Base-by-base conservation (phyloP, 2,888 invertebrate genomes). In the Luperina nickerlii region DNA sequence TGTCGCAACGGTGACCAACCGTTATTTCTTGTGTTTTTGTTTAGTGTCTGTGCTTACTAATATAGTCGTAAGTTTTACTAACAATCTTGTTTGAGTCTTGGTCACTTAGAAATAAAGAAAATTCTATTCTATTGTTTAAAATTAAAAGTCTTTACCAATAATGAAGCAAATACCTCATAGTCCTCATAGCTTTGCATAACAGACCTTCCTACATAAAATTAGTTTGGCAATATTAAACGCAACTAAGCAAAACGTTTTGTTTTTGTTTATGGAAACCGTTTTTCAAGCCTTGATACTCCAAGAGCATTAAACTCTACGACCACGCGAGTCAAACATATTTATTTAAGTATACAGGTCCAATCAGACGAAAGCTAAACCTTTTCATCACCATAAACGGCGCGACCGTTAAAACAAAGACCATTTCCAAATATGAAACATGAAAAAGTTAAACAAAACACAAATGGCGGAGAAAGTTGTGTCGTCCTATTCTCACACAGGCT, bases 401-500 rank as follows among this genome's bases (percentile, higher is more conserved):
- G 20, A 57, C 18, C 78, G 57, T 81, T 57, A 81, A 90, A 87
- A 87, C 85, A 88, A 87, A 86, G 75, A 79, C 72, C 75, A 76
- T 88, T 84, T 82, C 87, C 90, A 86, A 86, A 86, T 90, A 90
- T 85, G 82, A 76, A 82, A 86, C 86, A 85, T 84, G 83, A 89
- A 93, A 93, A 92, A 92, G 90, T 89, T 90, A 92, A 92, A 87
- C 91, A 92, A 87, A 87, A 89, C 90, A 88, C 89, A 92, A 93
- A 93, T 90, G 90, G 88, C 82, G 84, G 91, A 92, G 96, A 95
- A 96, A 96, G 96, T 92, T 85, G 79, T 88, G 91, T 79, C 94
- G 92, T 92, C 94, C 94, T 94, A 92, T 95, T 95, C 96, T 94
- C 95, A 96, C 95, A 84, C 71, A 79, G 71, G 68, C 79, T 79